phyloP scores from a whole-genome alignment of 2,888 invertebrate species.

The Venustoraphidia nigricollis region DNA sequence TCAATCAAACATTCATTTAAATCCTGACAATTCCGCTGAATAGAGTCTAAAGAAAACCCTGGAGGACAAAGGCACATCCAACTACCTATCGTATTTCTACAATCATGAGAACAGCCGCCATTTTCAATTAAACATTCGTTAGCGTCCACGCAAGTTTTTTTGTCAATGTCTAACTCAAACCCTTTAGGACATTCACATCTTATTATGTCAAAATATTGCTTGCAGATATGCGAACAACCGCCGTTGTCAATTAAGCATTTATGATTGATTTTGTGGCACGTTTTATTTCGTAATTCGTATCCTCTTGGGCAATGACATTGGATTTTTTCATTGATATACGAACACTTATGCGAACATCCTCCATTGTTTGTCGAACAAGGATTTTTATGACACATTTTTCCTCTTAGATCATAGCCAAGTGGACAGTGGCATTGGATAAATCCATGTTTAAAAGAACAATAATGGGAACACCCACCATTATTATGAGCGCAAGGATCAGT shows the following conservation, averaged over 20 bases:
- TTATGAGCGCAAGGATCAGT: constrained; percentile 9
- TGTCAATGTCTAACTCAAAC: constrained; percentile 26
- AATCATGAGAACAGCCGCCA: constrained; percentile 47
- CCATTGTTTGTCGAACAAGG: constrained; percentile 31
- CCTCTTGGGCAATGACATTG: constrained; percentile 36
- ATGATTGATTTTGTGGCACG: constrained; percentile 14
- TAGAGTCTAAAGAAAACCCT: constrained; percentile 24
- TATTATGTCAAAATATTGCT: constrained; percentile 19
- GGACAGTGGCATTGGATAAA: constrained; percentile 30
- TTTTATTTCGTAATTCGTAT: constrained; percentile 27
- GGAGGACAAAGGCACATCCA: constrained; percentile 32
- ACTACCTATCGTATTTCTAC: constrained; percentile 34
- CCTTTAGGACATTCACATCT: constrained; percentile 38
- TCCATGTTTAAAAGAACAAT: constrained; percentile 21
- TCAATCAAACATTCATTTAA: constrained; percentile 27
- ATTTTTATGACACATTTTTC: constrained; percentile 17
- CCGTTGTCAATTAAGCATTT: constrained; percentile 20
- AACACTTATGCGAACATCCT: constrained; percentile 39
- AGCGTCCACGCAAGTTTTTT: constrained; percentile 30
- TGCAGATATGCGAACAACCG: constrained; percentile 32
- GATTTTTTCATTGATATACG: constrained; percentile 23
- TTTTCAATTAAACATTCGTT: constrained; percentile 41
- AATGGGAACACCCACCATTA: constrained; percentile 25
- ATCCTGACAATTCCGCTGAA: constrained; percentile 24
- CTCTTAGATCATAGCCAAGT: constrained; percentile 23